Evolutionary conservation across 2,888 invertebrate species (phyloP).

Genomic region (Tridacna gigas): DNA sequence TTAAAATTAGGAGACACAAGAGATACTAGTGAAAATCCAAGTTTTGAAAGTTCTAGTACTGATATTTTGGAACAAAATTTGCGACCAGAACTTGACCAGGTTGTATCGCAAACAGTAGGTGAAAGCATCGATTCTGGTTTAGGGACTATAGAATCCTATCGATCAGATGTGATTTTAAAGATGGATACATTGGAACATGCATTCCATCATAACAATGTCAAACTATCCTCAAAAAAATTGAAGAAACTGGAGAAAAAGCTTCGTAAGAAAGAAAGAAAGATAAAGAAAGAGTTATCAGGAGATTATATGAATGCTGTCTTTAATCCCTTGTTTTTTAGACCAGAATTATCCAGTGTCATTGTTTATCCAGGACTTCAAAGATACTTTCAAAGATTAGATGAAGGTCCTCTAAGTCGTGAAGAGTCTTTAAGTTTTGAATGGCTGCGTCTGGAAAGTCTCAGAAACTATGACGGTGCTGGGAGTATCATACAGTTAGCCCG

Average conservation of each 20-base stretch:
- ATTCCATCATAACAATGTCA: neutral
- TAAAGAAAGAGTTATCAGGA: neutral
- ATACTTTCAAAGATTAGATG: constrained; percentile 18
- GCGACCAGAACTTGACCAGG: neutral
- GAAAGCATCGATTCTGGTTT: constrained; percentile 2
- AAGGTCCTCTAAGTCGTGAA: constrained; percentile 11
- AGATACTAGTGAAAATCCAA: neutral
- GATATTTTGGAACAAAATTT: neutral
- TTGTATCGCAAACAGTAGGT: neutral
- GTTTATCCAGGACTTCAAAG: neutral
- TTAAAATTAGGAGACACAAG: neutral
- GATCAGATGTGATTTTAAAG: neutral
- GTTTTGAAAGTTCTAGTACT: neutral
- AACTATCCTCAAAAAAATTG: neutral
- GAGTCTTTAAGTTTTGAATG: constrained; percentile 24
- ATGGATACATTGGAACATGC: neutral
- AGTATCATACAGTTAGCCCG: constrained; percentile 18
- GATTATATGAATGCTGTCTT: neutral
- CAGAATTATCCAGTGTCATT: neutral
- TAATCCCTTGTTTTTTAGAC: neutral
- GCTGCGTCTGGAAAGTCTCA: constrained; percentile 1
- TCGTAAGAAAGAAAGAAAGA: neutral
- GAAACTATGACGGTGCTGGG: constrained; percentile 10
- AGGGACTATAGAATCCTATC: neutral
- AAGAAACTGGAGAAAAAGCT: neutral